Evolutionary conservation across 2,888 invertebrate species (phyloP), one percentile per base, ranked within the genome.

Genomic region (Thumatha senex): DNA sequence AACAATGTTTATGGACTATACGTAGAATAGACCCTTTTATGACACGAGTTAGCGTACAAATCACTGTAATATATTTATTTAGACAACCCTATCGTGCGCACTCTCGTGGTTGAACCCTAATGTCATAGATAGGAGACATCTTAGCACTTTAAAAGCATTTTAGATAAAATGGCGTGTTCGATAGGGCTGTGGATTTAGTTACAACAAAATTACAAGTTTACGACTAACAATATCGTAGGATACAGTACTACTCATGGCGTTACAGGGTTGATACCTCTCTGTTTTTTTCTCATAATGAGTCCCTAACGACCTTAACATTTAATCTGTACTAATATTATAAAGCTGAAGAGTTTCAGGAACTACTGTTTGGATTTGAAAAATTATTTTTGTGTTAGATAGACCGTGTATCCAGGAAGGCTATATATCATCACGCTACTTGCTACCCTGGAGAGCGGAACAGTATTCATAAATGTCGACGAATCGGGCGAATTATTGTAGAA

Each of bases 171-270:
- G 68, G 76, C 72, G 70, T 80, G 77, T 79, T 68, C 58, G 78
- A 81, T 80, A 77, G 74, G 78, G 71, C 74, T 74, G 72, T 76
- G 79, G 80, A 82, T 82, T 84, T 78, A 78, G 84, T 82, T 80
- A 84, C 86, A 80, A 84, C 82, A 86, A 86, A 83, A 86, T 83
- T 80, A 88, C 86, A 84, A 76, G 77, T 89, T 89, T 87, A 89
- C 78, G 82, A 82, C 70, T 74, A 72, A 79, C 80, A 78, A 82
- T 86, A 86, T 83, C 75, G 78, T 82, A 74, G 78, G 78, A 74
- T 76, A 80, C 70, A 52, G 72, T 71, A 74, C 70, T 74, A 71
- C 75, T 83, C 71, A 70, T 74, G 54, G 49, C 48, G 55, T 34
- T 39, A 36, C 70, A 76, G 75, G 76, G 77, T 57, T 67, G 67